A percentile compares a stretch with the other conserved stretches of the same genome.
Conservation (phyloP, 2,113 vertebrate genomes). For the Notiomystis cincta region DNA sequence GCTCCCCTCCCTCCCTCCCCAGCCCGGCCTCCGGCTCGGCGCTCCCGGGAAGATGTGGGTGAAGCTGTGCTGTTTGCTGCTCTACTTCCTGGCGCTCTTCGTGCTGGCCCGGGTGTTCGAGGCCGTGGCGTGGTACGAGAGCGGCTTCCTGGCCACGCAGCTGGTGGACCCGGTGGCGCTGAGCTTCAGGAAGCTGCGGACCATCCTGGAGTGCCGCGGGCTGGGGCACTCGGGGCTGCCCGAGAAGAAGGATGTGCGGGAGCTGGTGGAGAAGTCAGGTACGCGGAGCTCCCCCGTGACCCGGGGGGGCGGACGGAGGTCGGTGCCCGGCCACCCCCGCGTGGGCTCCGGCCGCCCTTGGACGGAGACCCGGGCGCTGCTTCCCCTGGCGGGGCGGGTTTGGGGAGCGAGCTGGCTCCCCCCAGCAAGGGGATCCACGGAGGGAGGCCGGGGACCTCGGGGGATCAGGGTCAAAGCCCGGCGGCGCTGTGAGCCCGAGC, state of each 20-base stretch:
- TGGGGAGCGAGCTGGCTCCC: not conserved
- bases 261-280: slow-evolving; percentile 93
- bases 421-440: not conserved
- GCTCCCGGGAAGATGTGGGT: slow-evolving; percentile 86
- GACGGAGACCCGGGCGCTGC: not conserved
- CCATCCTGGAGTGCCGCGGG: slow-evolving; percentile 90
- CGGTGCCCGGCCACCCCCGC: not conserved
- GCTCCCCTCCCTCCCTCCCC: not conserved
- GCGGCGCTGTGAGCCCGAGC: not conserved
- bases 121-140: slow-evolving; percentile 94
- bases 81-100: slow-evolving; percentile 91
- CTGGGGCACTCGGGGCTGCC: slow-evolving; percentile 88
- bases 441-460: not conserved
- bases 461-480: not conserved
- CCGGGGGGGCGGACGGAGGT: not conserved
- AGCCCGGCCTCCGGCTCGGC: slow-evolving; percentile 18
- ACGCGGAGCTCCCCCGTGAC: not conserved
- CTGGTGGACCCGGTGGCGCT: slow-evolving; percentile 91
- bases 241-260: slow-evolving; percentile 89
- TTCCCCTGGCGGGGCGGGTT: not conserved
- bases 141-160: slow-evolving; percentile 90
- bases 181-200: slow-evolving; percentile 90
- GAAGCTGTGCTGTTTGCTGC: slow-evolving; percentile 89
- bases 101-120: slow-evolving; percentile 90
- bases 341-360: not conserved